Evolutionary conservation across 2,797 vertebrate species (phyloP).

Genomic region (Loriculus beryllinus): DNA sequence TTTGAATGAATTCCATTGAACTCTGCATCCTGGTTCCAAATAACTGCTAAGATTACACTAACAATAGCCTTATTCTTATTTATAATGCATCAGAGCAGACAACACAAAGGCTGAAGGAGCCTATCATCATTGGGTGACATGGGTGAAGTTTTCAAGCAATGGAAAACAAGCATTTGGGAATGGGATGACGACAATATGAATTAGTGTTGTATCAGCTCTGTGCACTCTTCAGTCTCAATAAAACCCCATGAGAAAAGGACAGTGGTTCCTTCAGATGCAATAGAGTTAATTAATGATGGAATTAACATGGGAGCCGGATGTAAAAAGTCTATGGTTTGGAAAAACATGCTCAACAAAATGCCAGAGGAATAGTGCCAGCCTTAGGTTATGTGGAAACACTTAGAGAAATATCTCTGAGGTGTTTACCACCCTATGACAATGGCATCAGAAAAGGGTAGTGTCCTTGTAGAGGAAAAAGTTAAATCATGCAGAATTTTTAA

Average conservation of each 20-base stretch:
- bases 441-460: neutral
- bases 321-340: neutral
- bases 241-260: neutral
- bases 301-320: neutral
- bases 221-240: neutral
- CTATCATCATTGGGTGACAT: neutral
- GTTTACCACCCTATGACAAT: neutral
- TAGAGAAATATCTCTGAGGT: neutral
- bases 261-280: neutral
- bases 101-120: neutral
- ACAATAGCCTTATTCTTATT: neutral
- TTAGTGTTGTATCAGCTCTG: accelerated
- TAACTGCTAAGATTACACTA: neutral
- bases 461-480: neutral
- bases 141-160: neutral
- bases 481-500: neutral
- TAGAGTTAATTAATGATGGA: neutral
- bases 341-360: neutral
- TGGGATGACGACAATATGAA: neutral
- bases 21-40: neutral
- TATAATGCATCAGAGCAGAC: neutral
- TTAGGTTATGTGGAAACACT: neutral
- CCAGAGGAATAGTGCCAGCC: neutral
- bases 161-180: neutral
- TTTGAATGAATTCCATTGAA: slow-evolving; percentile 2